phyloP scores from a whole-genome alignment of 1,140 invertebrate genomes.

The Pantala flavescens region DNA sequence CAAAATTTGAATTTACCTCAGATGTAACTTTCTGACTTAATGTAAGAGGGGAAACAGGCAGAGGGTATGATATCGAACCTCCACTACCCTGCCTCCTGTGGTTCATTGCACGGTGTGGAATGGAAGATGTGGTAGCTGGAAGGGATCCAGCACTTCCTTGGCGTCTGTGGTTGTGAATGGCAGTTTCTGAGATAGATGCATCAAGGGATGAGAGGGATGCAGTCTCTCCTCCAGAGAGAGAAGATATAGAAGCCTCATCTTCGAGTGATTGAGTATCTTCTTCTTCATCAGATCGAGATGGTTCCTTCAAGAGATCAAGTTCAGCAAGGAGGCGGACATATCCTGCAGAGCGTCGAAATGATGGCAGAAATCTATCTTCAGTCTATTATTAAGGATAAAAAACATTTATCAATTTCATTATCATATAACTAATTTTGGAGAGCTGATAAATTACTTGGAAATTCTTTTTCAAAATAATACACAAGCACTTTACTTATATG shows the following conservation, averaged over 20 bases:
- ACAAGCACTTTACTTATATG: too few species aligned
- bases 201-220: constrained; percentile 21
- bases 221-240: constrained; percentile 23
- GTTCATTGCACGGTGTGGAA: background rate
- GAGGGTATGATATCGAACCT: background rate
- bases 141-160: background rate
- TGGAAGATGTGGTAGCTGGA: background rate
- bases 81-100: background rate
- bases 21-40: background rate
- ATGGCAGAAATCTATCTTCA: constrained; percentile 55
- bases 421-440: background rate
- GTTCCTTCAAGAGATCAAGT: constrained; percentile 56
- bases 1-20: background rate
- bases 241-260: constrained; percentile 21
- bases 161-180: background rate
- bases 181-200: background rate
- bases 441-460: too few species aligned
- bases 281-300: constrained; percentile 33
- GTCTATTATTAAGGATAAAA: constrained; percentile 33
- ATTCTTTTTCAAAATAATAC: too few species aligned
- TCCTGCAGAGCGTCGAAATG: constrained; percentile 54
- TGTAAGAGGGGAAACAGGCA: background rate
- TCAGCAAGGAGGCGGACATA: constrained; percentile 68
- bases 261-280: constrained; percentile 27
- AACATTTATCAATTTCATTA: background rate